phyloP scores from a whole-genome alignment of 1,140 invertebrate species.

The Belonocnema kinseyi region DNA sequence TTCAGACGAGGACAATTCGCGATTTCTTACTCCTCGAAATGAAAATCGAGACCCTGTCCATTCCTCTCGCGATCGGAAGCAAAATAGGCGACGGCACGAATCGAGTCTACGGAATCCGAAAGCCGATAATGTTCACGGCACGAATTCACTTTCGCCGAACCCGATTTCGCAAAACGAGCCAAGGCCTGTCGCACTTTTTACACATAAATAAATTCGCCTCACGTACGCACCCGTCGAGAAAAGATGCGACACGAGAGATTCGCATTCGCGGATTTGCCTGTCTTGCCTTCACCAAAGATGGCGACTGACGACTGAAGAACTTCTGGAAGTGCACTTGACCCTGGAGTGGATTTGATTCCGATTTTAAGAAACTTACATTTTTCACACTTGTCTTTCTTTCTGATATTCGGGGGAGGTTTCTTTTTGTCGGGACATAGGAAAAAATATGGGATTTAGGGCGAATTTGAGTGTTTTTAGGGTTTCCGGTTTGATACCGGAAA shows the following conservation, averaged over 20 bases:
- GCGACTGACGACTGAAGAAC: not conserved
- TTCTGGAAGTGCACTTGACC: not conserved
- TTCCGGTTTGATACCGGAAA: too few relatives aligned
- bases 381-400: too few relatives aligned
- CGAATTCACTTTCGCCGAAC: not conserved
- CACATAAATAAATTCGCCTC: conserved; percentile 13
- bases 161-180: conserved; percentile 13
- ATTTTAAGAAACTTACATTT: not conserved
- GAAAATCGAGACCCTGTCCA: not conserved
- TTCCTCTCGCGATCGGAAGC: not conserved
- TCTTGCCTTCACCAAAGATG: conserved; percentile 33
- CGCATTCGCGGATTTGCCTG: conserved; percentile 20
- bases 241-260: not conserved
- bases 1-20: not conserved
- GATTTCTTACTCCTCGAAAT: not conserved
- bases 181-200: conserved; percentile 13
- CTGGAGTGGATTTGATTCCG: not conserved
- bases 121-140: not conserved
- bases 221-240: conserved; percentile 8
- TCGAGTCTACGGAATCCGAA: not conserved
- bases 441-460: too few relatives aligned
- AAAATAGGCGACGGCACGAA: not conserved
- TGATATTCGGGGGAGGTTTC: too few relatives aligned
- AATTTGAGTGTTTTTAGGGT: too few relatives aligned
- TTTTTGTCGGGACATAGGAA: too few relatives aligned